Conservation (phyloP, 1,140 invertebrate species). For the Drosophila insularis region DNA sequence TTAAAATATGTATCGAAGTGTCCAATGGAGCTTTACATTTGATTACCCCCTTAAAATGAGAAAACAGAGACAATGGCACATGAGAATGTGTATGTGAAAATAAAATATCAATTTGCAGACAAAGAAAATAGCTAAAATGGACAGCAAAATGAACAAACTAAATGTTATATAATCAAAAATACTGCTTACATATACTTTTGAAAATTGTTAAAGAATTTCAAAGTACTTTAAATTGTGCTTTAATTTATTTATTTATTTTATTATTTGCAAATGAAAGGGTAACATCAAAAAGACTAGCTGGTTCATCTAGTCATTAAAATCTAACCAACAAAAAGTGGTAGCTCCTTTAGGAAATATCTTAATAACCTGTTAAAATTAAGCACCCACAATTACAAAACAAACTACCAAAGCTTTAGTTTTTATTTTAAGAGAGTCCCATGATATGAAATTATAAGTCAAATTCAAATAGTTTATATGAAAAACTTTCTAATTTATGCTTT, state of each 20-base stretch:
- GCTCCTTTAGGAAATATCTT: too few relatives aligned
- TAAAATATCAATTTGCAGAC: slow-evolving; percentile 1
- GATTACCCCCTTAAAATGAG: slow-evolving; percentile 20
- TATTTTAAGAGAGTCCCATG: too few relatives aligned
- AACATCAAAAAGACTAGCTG: too few relatives aligned
- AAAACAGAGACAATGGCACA: slow-evolving; percentile 17
- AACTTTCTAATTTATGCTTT: too few relatives aligned
- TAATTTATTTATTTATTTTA: not conserved
- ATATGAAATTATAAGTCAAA: too few relatives aligned
- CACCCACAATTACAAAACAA: too few relatives aligned
- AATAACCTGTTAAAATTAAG: too few relatives aligned
- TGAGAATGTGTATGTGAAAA: slow-evolving; percentile 5
- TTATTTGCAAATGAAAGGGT: too few relatives aligned
- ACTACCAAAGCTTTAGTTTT: too few relatives aligned
- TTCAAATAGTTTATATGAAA: too few relatives aligned
- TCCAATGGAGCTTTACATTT: slow-evolving; percentile 51
- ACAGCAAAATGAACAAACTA: slow-evolving; percentile 26
- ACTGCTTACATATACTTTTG: not conserved
- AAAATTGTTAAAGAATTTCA: not conserved
- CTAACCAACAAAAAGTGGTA: too few relatives aligned
- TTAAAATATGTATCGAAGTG: slow-evolving; percentile 33
- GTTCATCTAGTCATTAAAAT: too few relatives aligned
- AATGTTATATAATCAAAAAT: slow-evolving; percentile 15
- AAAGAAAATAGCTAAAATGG: slow-evolving; percentile 35
- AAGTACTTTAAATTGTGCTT: not conserved